Percentiles rank a stretch among this genome's conserved stretches.
These are phyloP conservation scores for Meiosimyza platycephala DNA, from an alignment of 2,888 invertebrate species.

Conservation along the genomic window DNA sequence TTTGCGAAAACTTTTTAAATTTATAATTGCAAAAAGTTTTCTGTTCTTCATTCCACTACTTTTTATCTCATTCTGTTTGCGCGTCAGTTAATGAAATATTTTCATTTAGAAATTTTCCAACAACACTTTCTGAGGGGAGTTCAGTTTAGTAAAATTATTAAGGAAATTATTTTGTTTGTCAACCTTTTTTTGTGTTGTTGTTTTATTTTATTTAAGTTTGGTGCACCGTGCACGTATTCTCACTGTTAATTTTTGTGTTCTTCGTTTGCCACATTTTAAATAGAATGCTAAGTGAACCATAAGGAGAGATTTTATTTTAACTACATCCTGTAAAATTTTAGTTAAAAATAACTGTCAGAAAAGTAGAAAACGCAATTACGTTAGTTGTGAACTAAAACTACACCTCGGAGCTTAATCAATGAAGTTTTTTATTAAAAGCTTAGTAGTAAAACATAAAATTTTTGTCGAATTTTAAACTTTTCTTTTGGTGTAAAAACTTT, in stretches of 20 bases:
- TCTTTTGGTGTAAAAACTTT: too few relatives aligned
- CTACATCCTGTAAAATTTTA: too few relatives aligned
- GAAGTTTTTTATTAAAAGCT: too few relatives aligned
- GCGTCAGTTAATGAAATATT: conserved; percentile 28
- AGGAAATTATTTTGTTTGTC: conserved; percentile 21
- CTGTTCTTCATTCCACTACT: conserved; percentile 43
- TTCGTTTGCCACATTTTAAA: too few relatives aligned
- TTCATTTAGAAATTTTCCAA: conserved; percentile 16
- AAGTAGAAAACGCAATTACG: too few relatives aligned
- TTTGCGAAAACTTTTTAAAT: conserved; percentile 13
- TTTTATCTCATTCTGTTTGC: conserved; percentile 49
- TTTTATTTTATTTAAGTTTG: not conserved
- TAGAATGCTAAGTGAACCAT: too few relatives aligned
- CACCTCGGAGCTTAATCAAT: too few relatives aligned
- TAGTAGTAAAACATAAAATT: too few relatives aligned
- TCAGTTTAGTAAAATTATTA: conserved; percentile 26
- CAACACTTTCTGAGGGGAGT: conserved; percentile 12
- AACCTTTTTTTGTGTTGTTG: not conserved
- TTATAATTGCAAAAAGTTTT: conserved; percentile 33
- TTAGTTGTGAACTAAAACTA: too few relatives aligned
- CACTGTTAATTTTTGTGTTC: not conserved
- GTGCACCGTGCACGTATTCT: not conserved
- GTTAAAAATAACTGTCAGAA: too few relatives aligned
- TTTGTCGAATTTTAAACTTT: too few relatives aligned
- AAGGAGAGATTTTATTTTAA: too few relatives aligned